A percentile compares a stretch with the other conserved stretches of the same genome.
phyloP scores from a whole-genome alignment of 2,888 invertebrate genomes.

The Macrophya annulata region DNA sequence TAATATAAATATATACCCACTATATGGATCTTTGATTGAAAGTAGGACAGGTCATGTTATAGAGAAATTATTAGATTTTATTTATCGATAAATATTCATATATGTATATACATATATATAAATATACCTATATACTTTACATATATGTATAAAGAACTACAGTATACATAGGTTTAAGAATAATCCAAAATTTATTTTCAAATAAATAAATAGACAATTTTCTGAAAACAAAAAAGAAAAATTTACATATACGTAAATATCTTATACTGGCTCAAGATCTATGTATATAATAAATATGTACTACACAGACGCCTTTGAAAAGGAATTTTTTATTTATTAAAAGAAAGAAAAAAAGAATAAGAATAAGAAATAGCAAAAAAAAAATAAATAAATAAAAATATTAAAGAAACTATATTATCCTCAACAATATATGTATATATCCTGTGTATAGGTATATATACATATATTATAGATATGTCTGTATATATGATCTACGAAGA shows the following conservation, averaged over 20 bases:
- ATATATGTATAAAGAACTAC: too few species aligned
- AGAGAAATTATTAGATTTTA: not conserved
- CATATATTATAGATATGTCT: not conserved
- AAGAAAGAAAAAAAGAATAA: too few species aligned
- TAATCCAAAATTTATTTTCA: too few species aligned
- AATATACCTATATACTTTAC: too few species aligned
- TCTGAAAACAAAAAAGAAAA: not conserved
- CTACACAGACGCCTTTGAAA: too few species aligned
- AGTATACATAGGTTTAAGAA: too few species aligned
- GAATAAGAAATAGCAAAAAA: too few species aligned
- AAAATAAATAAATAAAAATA: not conserved
- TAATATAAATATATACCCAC: not conserved
- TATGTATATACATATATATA: too few species aligned
- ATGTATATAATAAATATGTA: too few species aligned
- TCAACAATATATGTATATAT: not conserved
- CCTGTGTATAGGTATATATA: not conserved
- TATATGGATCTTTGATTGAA: not conserved
- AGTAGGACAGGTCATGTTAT: not conserved
- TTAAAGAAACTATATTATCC: not conserved
- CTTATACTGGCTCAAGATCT: too few species aligned
- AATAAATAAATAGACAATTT: not conserved
- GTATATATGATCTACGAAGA: slow-evolving; percentile 9
- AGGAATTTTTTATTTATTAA: too few species aligned
- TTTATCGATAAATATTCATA: not conserved
- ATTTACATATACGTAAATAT: too few species aligned